Percentiles rank a stretch among this genome's conserved stretches.
These are phyloP conservation scores for Huso huso DNA, from an alignment of 2,797 vertebrate genomes.

Conservation along the genomic window DNA sequence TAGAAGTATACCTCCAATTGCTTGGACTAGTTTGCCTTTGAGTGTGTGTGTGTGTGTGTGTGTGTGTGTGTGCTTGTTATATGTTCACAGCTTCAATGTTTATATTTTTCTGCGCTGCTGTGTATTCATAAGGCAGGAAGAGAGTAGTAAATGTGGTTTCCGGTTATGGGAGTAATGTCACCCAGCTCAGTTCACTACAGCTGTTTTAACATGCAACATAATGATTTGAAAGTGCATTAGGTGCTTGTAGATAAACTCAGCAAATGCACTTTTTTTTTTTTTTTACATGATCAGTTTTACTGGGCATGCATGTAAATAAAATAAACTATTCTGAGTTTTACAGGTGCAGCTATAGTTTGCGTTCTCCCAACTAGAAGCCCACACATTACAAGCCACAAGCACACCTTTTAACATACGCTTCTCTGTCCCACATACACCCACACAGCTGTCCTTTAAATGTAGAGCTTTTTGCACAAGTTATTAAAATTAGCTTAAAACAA, in stretches of 20 bases:
- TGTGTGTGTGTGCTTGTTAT: conserved; percentile 14
- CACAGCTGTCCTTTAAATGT: not conserved
- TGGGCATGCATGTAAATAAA: not conserved
- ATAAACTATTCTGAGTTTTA: not conserved
- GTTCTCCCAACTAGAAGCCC: conserved; percentile 32
- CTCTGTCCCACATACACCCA: conserved; percentile 6
- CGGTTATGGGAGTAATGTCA: conserved; percentile 36
- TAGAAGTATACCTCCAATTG: not conserved
- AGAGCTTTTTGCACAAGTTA: not conserved
- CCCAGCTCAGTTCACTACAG: conserved; percentile 41
- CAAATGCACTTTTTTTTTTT: not conserved
- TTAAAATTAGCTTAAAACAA: too few species aligned
- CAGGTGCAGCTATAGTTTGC: conserved; percentile 37
- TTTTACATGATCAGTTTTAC: not conserved
- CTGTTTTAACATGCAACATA: not conserved
- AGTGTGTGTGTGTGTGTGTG: conserved; percentile 17
- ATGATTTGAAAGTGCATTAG: conserved; percentile 24
- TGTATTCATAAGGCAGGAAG: conserved; percentile 46
- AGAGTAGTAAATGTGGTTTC: conserved; percentile 67
- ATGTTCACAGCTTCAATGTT: not conserved
- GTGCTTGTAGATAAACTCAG: not conserved
- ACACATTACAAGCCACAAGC: not conserved
- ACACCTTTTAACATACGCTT: not conserved
- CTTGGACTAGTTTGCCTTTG: not conserved
- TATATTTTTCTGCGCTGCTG: not conserved